These are phyloP conservation scores for Chymomyza amoena DNA, from an alignment of 2,888 invertebrate genomes.

Conservation along the genomic window DNA sequence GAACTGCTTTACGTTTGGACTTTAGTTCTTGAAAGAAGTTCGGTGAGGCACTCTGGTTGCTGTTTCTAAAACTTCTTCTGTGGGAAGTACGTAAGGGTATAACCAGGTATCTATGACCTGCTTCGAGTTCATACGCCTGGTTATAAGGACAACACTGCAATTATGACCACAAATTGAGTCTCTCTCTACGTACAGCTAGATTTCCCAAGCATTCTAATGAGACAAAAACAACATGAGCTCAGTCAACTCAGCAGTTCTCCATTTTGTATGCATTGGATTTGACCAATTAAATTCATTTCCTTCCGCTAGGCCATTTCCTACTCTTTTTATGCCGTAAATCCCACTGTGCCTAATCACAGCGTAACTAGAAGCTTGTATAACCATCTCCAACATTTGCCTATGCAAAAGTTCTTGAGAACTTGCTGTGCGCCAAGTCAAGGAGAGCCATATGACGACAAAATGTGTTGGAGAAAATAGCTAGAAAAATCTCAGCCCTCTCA, in stretches of 20 bases:
- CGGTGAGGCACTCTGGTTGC: no score
- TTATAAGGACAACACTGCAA: constrained; percentile 49
- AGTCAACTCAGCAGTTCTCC: constrained; percentile 2
- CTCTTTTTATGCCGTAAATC: background rate
- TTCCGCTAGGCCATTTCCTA: constrained; percentile 65
- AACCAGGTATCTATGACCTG: constrained; percentile 37
- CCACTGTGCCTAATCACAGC: constrained; percentile 46
- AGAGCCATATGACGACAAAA: constrained; percentile 17
- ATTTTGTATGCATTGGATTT: constrained; percentile 39
- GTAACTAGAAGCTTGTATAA: background rate
- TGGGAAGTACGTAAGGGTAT: background rate
- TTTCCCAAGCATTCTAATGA: background rate
- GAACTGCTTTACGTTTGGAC: no score
- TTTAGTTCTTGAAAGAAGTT: no score
- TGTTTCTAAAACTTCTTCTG: no score
- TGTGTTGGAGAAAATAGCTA: background rate
- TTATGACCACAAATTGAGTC: no score
- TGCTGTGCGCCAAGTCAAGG: constrained; percentile 62
- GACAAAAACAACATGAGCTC: background rate
- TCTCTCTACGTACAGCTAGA: background rate
- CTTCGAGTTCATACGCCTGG: constrained; percentile 59
- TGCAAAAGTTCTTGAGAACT: constrained; percentile 19
- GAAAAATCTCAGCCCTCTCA: constrained; percentile 16
- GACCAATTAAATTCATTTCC: constrained; percentile 70
- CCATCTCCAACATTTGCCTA: background rate